Evolutionary conservation across 2,797 vertebrate species (phyloP).

Genomic region (Leuciscus waleckii): DNA sequence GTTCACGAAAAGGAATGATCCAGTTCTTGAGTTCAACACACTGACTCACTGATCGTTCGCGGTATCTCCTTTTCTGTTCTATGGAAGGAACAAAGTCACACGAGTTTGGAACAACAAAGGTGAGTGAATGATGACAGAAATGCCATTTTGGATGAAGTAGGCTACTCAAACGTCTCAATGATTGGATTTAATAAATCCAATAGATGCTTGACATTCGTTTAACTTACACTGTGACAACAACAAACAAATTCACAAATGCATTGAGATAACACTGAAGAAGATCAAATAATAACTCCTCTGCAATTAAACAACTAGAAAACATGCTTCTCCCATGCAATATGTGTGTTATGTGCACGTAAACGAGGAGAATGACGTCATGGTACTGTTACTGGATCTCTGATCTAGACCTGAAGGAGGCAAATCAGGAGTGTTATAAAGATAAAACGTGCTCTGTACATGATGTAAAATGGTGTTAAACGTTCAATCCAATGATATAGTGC

Average conservation of each 20-base stretch:
- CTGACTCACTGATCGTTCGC: background rate
- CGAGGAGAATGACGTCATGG: conserved; percentile 25
- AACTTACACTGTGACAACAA: background rate
- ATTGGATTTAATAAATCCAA: background rate
- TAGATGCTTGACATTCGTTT: background rate
- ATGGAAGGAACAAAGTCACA: background rate
- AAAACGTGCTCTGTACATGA: background rate
- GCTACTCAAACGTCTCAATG: background rate
- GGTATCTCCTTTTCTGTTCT: background rate
- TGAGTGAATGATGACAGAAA: background rate
- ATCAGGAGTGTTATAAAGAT: background rate
- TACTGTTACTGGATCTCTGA: background rate
- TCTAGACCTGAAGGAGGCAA: background rate
- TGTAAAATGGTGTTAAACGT: conserved; percentile 15
- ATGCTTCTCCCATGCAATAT: background rate
- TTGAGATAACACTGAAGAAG: background rate
- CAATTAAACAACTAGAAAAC: background rate
- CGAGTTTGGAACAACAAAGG: background rate
- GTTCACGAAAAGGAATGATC: background rate
- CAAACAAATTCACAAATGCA: background rate
- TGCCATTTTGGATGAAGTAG: background rate
- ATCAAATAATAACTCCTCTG: background rate
- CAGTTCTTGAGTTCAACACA: background rate
- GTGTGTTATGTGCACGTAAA: background rate
- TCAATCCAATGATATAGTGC: conserved; percentile 1